Evolutionary conservation across 2,113 vertebrate genomes (phyloP), one percentile per base, ranked within the genome.

Genomic region (Lampris incognitus): DNA sequence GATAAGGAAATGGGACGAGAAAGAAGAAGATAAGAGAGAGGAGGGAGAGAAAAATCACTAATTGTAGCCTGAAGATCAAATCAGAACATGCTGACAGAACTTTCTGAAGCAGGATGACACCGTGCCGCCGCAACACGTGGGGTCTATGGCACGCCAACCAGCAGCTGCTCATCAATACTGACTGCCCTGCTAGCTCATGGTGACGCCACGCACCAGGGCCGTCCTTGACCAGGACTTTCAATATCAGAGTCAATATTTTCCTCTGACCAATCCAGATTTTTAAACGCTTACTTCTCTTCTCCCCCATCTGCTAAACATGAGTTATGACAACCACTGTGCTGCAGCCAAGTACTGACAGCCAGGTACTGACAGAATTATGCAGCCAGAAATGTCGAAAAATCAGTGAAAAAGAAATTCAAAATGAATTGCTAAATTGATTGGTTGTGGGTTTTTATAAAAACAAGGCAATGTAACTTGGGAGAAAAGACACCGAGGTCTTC

Each of bases 141-240:
- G 83, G 83, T 63, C 41, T 58, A 70, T 82, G 70, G 41, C 86
- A 40, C 72, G 76, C 68, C 77, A 87, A 69, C 66, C 66, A 85
- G 69, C 78, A 79, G 76, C 73, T 52, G 74, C 72, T 66, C 74
- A 57, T 6, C 69, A 74, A 54, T 72, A 68, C 5, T 11, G 55
- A 68, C 56, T 6, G 46, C 49, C 48, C 52, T 24, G 72, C n/a
- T 56, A 1, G 24, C 37, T 65, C 58, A 9, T 36, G 5, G 5
- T 71, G 70, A 24, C 44, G 9, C 10, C 3, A 46, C 44, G 4
- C 44, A 54, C 51, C 40, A 49, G 51, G 7, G 3, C 69, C 3
- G 0, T 59, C 54, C 56, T 63, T 58, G 41, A 38, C 5, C 7
- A 44, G 56, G 2, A 73, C 13, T 50, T 41, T 42, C 66, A 62